These are phyloP conservation scores for Asbolus verrucosus DNA, from an alignment of 1,140 invertebrate genomes.

Conservation along the genomic window DNA sequence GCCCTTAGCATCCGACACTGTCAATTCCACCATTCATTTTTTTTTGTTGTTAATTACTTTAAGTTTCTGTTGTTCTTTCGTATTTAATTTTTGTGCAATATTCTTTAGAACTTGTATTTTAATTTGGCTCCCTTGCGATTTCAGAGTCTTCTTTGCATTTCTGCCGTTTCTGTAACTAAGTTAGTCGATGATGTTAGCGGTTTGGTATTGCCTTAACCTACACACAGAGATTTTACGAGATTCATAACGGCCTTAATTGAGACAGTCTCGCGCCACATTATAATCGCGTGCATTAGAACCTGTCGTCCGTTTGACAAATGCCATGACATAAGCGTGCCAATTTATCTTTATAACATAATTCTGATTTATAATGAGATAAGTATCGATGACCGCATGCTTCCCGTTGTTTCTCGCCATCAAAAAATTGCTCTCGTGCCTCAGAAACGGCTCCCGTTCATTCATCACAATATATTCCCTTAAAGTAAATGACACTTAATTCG, in stretches of 20 bases:
- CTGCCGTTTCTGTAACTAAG: neutral
- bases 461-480: slow-evolving; percentile 49
- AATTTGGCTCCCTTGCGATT: too few relatives aligned
- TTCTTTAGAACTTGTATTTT: too few relatives aligned
- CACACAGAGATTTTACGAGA: slow-evolving; percentile 5
- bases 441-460: slow-evolving; percentile 44
- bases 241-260: slow-evolving; percentile 28
- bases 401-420: slow-evolving; percentile 55
- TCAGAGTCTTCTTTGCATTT: too few relatives aligned
- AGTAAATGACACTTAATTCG: slow-evolving; percentile 41
- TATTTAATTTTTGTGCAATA: too few relatives aligned
- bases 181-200: neutral
- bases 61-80: too few relatives aligned
- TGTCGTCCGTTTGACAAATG: slow-evolving; percentile 37
- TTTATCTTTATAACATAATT: slow-evolving; percentile 62
- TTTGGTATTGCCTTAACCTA: slow-evolving; percentile 9
- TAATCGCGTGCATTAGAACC: slow-evolving; percentile 27
- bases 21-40: too few relatives aligned
- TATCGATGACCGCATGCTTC: slow-evolving; percentile 61
- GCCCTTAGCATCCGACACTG: too few relatives aligned
- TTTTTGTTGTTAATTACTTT: too few relatives aligned
- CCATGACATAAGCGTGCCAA: slow-evolving; percentile 59
- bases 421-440: slow-evolving; percentile 51
- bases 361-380: slow-evolving; percentile 62
- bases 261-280: slow-evolving; percentile 27